Percentiles rank a stretch among this genome's conserved stretches.
phyloP scores from a whole-genome alignment of 2,797 vertebrate genomes.

The Melanogrammus aeglefinus region DNA sequence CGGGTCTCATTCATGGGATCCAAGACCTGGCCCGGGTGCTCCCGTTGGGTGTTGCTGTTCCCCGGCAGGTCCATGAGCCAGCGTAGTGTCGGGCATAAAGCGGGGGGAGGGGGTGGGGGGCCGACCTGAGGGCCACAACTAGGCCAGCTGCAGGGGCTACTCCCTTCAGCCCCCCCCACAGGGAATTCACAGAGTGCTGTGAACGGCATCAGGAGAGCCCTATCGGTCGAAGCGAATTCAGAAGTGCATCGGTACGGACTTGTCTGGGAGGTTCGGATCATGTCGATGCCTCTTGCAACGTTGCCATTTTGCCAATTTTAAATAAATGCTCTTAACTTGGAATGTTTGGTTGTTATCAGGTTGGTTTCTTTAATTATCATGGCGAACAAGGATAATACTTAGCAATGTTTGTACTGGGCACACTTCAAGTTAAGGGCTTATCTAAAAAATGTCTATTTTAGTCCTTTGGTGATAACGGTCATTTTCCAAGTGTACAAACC shows the following conservation, averaged over 20 bases:
- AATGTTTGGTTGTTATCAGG: background rate
- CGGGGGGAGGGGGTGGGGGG: too few relatives aligned
- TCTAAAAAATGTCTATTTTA: background rate
- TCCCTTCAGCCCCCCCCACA: conserved; percentile 41
- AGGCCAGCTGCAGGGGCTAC: conserved; percentile 44
- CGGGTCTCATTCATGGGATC: conserved; percentile 34
- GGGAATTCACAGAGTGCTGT: conserved; percentile 32
- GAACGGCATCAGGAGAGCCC: conserved; percentile 35
- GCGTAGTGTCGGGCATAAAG: conserved; percentile 13
- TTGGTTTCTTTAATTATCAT: background rate
- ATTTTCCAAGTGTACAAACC: background rate
- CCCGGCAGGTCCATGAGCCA: conserved; percentile 39
- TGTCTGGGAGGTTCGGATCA: too few relatives aligned
- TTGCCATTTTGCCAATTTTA: too few relatives aligned
- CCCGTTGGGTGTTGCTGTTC: conserved; percentile 8
- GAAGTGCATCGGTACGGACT: background rate
- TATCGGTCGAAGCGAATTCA: conserved; percentile 18
- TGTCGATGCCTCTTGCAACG: too few relatives aligned
- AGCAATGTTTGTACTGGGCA: conserved; percentile 3
- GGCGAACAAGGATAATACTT: background rate
- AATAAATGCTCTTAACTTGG: too few relatives aligned
- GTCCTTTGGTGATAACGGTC: too few relatives aligned
- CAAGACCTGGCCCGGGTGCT: conserved; percentile 39
- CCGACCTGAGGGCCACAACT: conserved; percentile 40
- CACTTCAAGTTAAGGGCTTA: background rate